Percentiles rank a stretch among this genome's conserved stretches.
Conservation (phyloP, 2,113 vertebrate genomes). For the Lethenteron reissneri region DNA sequence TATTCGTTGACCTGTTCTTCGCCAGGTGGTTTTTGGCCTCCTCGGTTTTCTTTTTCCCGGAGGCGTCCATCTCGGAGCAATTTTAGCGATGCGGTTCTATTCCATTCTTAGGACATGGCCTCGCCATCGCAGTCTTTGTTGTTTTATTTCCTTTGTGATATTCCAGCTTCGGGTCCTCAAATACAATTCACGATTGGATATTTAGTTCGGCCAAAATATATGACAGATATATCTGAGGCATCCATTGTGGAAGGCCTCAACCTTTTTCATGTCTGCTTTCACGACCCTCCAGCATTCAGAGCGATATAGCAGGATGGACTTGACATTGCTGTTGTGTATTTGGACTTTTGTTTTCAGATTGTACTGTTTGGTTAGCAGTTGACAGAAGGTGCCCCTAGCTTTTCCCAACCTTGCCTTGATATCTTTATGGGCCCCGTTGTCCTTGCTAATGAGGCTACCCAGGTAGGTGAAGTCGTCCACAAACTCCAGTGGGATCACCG, state of each 20-base stretch:
- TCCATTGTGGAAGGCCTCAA: not conserved
- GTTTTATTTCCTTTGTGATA: not conserved
- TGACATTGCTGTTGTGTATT: not conserved
- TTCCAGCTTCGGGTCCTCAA: not conserved
- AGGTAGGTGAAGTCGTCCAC: not conserved
- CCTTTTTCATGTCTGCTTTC: not conserved
- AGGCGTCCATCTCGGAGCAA: not conserved
- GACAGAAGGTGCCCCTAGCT: not conserved
- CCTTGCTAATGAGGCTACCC: constrained; percentile 1
- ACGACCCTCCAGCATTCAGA: not conserved
- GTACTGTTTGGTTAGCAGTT: not conserved
- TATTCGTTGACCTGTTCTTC: not conserved
- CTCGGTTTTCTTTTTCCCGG: not conserved
- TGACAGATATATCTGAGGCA: not conserved
- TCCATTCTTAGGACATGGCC: not conserved
- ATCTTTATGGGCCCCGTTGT: not conserved
- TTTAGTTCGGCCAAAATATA: not conserved
- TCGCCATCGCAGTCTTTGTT: not conserved
- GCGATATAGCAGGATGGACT: not conserved
- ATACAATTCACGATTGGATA: not conserved
- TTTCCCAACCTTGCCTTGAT: constrained; percentile 1
- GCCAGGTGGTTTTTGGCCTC: not conserved
- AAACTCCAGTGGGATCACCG: not conserved
- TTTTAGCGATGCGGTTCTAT: not conserved
- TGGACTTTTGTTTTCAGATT: not conserved